Base-by-base conservation (phyloP, 2,797 vertebrate species). In the Dicrostonyx torquatus region DNA sequence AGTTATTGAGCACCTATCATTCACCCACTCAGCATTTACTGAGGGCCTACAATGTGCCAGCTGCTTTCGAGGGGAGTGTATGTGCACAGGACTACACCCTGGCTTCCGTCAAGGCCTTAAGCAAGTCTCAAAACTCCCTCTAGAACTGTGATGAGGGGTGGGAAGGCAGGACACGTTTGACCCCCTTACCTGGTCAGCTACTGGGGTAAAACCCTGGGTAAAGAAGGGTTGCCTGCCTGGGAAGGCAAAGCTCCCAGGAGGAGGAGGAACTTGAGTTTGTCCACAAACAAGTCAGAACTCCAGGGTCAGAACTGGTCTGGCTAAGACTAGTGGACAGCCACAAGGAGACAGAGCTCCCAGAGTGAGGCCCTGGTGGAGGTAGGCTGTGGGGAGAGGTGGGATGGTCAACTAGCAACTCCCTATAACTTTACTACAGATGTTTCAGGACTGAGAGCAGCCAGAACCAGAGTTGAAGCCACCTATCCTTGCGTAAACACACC, bases 1-100 rank as follows among this genome's bases (percentile, higher is more conserved):
- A 10, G 79, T 88, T 64, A 70, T 17, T 40, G 93, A 97, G 94
- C 87, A 95, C 94, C 94, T 73, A 7, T 85, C 92, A 75, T 68
- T 83, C 93, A 94, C 62, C 88, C 62, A 31, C 22, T 91, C 94
- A 48, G 60, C 90, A 94, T 58, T 70, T 64, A 34, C 0, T 45
- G 79, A 90, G 87, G 0, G 15, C 76, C 68, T 80, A 53, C 66
- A 45, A 2, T 22, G 37, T 72, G 79, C 90, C 76, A 85, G 90
- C 89, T 73, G 34, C 76, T 34, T 29, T 88, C 58, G 37, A 77
- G 82, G 45, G 85, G 43, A 76, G 43, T 89, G 70, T 0, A 7
- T 24, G 40, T 15, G 78, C n/a, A 29, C 79, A 58, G 18, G 50
- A 50, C 78, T n/a, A 87, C 9, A 90, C 18, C 62, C 92, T 53